phyloP scores from a whole-genome alignment of 2,113 vertebrate species.

The Athene noctua region DNA sequence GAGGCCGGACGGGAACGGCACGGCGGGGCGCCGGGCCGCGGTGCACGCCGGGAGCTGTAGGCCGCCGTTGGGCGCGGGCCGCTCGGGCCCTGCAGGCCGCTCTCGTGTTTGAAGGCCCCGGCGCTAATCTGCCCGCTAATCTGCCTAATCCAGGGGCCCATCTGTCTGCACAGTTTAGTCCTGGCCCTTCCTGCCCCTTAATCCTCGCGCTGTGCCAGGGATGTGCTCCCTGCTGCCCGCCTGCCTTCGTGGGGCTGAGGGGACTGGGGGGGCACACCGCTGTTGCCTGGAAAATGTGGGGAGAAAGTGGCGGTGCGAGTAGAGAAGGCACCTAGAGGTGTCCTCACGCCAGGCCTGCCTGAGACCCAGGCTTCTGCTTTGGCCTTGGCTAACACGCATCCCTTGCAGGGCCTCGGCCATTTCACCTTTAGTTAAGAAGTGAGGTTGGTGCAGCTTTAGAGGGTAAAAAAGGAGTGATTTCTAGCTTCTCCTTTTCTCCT shows the following conservation, averaged over 20 bases:
- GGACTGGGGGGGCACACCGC: background rate
- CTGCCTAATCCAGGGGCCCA: background rate
- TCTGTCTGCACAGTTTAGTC: rapidly evolving
- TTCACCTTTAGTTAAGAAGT: rapidly evolving
- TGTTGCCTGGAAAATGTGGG: no score
- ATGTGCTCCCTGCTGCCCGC: background rate
- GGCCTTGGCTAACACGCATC: rapidly evolving
- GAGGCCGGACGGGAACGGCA: rapidly evolving
- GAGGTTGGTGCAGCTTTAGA: background rate
- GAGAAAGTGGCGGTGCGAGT: background rate
- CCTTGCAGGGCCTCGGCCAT: background rate
- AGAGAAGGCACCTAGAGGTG: rapidly evolving
- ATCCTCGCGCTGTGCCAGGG: background rate
- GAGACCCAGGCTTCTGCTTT: background rate
- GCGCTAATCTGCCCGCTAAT: background rate
- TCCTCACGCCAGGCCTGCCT: background rate
- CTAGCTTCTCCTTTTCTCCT: background rate
- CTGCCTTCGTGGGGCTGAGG: no score
- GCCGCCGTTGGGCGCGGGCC: background rate
- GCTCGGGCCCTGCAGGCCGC: background rate
- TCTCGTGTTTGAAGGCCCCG: no score
- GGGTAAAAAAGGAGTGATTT: background rate
- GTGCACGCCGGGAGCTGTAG: background rate
- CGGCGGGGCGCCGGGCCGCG: rapidly evolving
- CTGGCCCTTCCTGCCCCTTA: background rate